These are phyloP conservation scores for Onychostoma macrolepis DNA, from an alignment of 2,113 vertebrate species.

Conservation along the genomic window DNA sequence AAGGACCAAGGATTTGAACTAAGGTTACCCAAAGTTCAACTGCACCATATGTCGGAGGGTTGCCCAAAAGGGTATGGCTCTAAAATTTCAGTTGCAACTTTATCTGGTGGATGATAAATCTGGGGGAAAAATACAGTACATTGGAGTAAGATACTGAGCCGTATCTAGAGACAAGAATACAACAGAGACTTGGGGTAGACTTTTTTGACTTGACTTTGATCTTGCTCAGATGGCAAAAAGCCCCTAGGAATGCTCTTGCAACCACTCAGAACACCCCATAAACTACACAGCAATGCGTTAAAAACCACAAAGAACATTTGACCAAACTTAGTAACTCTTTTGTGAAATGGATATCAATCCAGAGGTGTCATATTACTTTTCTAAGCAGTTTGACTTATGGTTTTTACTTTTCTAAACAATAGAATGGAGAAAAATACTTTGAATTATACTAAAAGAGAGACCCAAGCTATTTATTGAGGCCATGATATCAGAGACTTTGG, in stretches of 20 bases:
- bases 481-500: background rate
- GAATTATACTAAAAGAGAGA: background rate
- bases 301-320: background rate
- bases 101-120: background rate
- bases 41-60: background rate
- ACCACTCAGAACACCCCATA: background rate
- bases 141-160: background rate
- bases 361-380: background rate
- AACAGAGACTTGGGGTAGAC: background rate
- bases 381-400: background rate
- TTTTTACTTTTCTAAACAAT: background rate
- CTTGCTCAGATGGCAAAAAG: background rate
- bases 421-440: background rate
- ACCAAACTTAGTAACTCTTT: background rate
- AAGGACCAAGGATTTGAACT: background rate
- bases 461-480: background rate
- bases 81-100: background rate
- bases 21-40: background rate
- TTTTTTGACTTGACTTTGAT: background rate
- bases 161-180: background rate
- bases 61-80: background rate
- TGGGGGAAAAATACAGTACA: background rate
- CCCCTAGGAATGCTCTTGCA: background rate
- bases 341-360: no score
- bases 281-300: background rate